Base-by-base conservation (phyloP, 2,113 vertebrate species). In the Stegostoma tigrinum region DNA sequence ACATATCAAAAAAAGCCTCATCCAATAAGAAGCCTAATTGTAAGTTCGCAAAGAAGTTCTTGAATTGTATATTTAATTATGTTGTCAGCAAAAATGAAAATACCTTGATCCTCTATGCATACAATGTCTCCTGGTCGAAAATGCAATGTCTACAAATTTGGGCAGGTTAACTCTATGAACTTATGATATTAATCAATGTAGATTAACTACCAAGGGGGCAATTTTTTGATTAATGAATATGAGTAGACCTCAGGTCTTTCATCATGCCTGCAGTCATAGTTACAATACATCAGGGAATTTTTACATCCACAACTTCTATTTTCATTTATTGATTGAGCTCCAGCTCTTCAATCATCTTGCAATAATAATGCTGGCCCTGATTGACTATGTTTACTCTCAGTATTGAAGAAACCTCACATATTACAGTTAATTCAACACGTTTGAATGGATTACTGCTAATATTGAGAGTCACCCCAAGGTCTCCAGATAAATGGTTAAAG, bases 251-350 rank as follows among this genome's bases (percentile, higher is more conserved):
- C 94, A 72, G 70, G 24, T 48, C 94, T 95, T 95, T 72, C 67
- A 95, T 95, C 94, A 72, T 95, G 23, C 45, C 94, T 95, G 94
- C 94, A 95, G 94, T 95, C 94, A 95, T 70, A 72, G 94, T 95
- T 95, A 95, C 94, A 95, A 72, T 95, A 95, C 94, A 38, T 95
- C 24, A 34, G 94, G 94, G 94, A 95, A 75, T 95, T 75, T 95
- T 95, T 75, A 95, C 94, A 95, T 75, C 94, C 42, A 95, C 68
- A 70, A 52, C 94, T 95, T 72, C 94, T 52, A 95, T 95, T 95
- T 70, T 95, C 94, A 95, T 95, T 95, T 95, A 95, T 95, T 95
- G 94, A 95, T 95, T 72, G 94, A 72, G 42, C 45, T 95, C 45
- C 94, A 95, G 94, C 67, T 95, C 94, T 30, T 72, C 68, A 70